Evolutionary conservation across 1,140 invertebrate species (phyloP), one percentile per base, ranked within the genome.

Genomic region (Drosophila repletoides): DNA sequence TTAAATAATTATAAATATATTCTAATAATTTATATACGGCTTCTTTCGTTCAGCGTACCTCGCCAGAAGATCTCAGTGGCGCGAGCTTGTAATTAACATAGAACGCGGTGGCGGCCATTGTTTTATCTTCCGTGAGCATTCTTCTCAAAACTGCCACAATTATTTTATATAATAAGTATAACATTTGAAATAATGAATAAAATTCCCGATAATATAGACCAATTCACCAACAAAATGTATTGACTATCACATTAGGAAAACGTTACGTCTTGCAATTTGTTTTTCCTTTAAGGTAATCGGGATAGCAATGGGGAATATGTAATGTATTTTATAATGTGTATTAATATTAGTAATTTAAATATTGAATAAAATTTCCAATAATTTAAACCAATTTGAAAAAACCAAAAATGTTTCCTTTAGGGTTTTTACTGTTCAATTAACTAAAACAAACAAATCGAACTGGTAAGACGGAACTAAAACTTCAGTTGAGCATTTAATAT

Each of bases 61-160:
- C 80, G 89, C 7, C 91, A 91, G 43, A 91, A 90, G 66, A 89
- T 90, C 14, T 90, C 89, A 17, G 77, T 91, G 45, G 75, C 88
- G 14, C 76, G 88, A 41, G 59, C 63, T 64, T 89, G 81, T 63
- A 87, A 87, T 53, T 86, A 83, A 72, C 61, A 49, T 55, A 69
- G 36, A 83, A 58, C 24, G 15, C 24, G 29, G 33, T 52, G 48
- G 58, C 46, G 41, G 33, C 38, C 34, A 59, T 49, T 63, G 83
- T 65, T 60, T 65, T 59, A 63, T 83, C 61, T 84, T 86, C 79
- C 79, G 58, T 64, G 70, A 79, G 74, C 71, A 68, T 79, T 61
- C 53, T 86, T 84, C 80, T 80, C 48, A 80, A 84, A 72, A 86
- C 80, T 67, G 81, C 72, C 56, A 73, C 72, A 76, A 75, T 79